Percentiles rank a stretch among this genome's conserved stretches.
These are phyloP conservation scores for Loris lydekkerianus DNA, from an alignment of 2,797 vertebrate genomes.

Conservation along the genomic window DNA sequence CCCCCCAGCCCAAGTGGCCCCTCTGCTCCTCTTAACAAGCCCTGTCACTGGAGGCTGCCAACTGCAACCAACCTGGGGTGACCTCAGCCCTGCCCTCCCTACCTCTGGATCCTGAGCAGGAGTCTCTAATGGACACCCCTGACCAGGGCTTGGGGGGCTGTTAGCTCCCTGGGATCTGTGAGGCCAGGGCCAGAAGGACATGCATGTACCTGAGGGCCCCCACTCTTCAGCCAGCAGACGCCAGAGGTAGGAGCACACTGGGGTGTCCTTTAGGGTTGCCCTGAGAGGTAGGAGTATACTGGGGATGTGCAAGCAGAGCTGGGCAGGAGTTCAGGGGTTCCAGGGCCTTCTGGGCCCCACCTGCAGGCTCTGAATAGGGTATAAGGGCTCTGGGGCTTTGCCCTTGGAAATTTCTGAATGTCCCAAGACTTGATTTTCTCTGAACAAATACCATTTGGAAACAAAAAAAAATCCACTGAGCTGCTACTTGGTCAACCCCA, in stretches of 20 bases:
- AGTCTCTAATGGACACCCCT: neutral
- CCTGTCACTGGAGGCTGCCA: neutral
- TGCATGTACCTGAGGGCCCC: neutral
- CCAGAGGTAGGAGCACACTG: neutral
- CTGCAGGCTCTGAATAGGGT: neutral
- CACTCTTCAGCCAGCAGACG: neutral
- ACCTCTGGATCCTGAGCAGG: neutral
- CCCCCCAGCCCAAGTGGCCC: no score
- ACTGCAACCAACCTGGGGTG: neutral
- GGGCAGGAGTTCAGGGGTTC: no score
- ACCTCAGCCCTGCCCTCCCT: neutral
- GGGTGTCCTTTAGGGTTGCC: no score
- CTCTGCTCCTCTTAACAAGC: neutral
- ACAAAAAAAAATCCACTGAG: neutral
- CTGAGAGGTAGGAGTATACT: neutral
- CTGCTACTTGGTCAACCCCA: no score
- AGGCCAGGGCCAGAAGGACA: neutral
- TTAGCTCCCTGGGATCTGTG: neutral
- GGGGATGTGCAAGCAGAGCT: no score
- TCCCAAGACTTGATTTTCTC: neutral
- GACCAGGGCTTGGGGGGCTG: no score
- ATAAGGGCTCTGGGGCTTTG: fast-evolving
- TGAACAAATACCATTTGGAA: neutral
- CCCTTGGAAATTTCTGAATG: fast-evolving
- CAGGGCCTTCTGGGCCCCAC: neutral